A percentile compares a stretch with the other conserved stretches of the same genome.
Conservation (phyloP, 2,797 vertebrate genomes). For the Cossypha heuglini region DNA sequence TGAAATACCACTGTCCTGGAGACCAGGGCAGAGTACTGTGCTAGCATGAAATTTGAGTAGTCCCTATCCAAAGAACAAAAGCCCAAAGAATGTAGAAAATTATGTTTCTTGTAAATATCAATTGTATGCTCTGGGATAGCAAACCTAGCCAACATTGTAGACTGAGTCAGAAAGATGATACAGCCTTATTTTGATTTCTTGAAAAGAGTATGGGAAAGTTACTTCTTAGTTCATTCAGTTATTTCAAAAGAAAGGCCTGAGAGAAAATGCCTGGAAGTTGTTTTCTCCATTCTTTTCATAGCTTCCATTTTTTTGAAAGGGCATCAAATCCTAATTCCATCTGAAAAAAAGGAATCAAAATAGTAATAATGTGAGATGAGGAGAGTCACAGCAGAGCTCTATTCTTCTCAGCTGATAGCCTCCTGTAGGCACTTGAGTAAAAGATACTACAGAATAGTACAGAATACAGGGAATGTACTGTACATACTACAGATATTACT, state of each 20-base stretch:
- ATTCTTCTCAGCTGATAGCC: background rate
- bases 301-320: background rate
- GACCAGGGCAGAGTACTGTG: background rate
- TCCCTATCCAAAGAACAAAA: background rate
- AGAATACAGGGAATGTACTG: background rate
- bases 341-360: background rate
- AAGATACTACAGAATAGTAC: background rate
- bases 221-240: background rate
- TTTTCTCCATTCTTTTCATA: background rate
- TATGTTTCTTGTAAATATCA: background rate
- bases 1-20: background rate
- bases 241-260: background rate
- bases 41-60: background rate
- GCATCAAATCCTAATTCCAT: background rate
- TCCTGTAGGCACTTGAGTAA: background rate
- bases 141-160: background rate
- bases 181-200: slow-evolving; percentile 23
- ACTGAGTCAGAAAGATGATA: slow-evolving; percentile 7
- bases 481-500: background rate
- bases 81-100: background rate
- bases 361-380: background rate
- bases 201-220: background rate
- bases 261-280: background rate
- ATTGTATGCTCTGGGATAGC: background rate
- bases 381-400: background rate